These are phyloP conservation scores for Nematopogon swammerdamellus DNA, from an alignment of 2,888 invertebrate species.

Conservation along the genomic window DNA sequence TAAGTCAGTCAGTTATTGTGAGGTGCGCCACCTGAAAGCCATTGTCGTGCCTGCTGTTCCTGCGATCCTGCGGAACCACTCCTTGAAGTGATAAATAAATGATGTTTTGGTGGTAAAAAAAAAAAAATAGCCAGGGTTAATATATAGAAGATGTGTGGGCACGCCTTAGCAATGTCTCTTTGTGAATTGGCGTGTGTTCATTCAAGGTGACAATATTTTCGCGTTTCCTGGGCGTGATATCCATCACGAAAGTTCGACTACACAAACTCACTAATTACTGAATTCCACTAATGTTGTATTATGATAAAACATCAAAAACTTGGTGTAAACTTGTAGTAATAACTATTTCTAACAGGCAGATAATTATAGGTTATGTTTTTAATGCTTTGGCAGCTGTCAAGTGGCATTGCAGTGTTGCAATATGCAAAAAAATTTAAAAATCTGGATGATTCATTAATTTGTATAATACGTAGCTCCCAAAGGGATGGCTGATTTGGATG, in stretches of 20 bases:
- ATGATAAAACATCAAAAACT: not conserved
- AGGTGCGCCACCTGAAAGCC: no score
- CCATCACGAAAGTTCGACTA: not conserved
- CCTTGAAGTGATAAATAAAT: no score
- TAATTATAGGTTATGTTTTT: not conserved
- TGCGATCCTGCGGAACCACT: no score
- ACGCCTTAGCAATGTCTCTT: constrained; percentile 1
- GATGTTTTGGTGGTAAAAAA: no score
- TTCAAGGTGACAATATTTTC: not conserved
- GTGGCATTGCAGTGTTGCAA: constrained; percentile 1
- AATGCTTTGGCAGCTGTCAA: not conserved
- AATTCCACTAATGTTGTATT: not conserved
- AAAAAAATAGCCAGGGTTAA: no score
- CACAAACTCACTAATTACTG: constrained; percentile 1
- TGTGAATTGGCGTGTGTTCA: constrained; percentile 1
- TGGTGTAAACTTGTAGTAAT: not conserved
- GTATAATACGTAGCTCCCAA: no score
- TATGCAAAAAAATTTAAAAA: not conserved
- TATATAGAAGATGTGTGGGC: no score
- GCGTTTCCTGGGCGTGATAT: constrained; percentile 1
- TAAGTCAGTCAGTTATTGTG: no score
- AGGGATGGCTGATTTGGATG: no score
- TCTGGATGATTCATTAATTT: not conserved
- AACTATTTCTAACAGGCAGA: not conserved
- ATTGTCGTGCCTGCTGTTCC: no score